Conservation (phyloP, 2,888 invertebrate genomes). For the Caenorhabditis auriculariae region DNA sequence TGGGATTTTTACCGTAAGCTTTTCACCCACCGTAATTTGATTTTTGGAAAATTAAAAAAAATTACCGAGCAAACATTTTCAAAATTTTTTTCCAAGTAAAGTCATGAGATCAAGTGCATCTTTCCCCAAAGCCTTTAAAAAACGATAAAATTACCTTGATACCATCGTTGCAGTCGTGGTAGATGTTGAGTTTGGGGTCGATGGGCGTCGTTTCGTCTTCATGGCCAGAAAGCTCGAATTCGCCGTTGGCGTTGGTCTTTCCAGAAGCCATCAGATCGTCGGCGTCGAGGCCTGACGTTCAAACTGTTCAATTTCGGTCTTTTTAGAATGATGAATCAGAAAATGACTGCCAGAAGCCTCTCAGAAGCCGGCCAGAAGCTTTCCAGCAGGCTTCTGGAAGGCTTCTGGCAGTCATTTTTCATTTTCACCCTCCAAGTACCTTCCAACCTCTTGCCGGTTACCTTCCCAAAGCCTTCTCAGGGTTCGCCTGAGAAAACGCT, state of each 20-base stretch:
- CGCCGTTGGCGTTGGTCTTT: conserved; percentile 32
- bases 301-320: background rate
- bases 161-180: conserved; percentile 61
- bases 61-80: no score
- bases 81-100: no score
- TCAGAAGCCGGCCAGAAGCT: no score
- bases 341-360: background rate
- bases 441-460: no score
- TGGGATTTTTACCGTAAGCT: no score
- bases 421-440: no score
- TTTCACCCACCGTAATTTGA: no score
- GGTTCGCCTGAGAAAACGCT: no score
- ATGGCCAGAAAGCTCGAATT: conserved; percentile 37
- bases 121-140: background rate
- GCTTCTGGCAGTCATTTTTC: no score
- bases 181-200: conserved; percentile 61
- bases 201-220: conserved; percentile 59
- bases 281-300: conserved; percentile 20
- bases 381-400: no score
- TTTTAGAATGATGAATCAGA: background rate
- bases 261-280: conserved; percentile 43
- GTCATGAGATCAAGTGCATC: background rate
- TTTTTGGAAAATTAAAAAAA: no score
- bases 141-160: conserved; percentile 10
- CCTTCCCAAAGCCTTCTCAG: no score